Evolutionary conservation across 2,797 vertebrate species (phyloP).

Genomic region (Sebastes diploproa): DNA sequence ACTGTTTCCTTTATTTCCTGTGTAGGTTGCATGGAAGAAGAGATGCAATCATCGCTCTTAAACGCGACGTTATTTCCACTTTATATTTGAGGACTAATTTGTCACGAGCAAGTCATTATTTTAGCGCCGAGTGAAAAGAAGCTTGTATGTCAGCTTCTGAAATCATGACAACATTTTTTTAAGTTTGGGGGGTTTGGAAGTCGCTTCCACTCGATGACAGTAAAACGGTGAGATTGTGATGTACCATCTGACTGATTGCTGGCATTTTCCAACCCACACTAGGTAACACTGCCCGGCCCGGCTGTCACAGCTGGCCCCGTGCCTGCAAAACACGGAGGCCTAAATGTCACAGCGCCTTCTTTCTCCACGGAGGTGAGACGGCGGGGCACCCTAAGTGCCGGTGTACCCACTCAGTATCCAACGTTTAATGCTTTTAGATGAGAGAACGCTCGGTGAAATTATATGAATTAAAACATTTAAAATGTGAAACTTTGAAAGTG

Average conservation of each 20-base stretch:
- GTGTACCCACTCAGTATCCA: conserved; percentile 58
- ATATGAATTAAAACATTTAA: conserved; percentile 65
- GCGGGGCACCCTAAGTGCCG: conserved; percentile 75
- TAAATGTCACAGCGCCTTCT: conserved; percentile 85
- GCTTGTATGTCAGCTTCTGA: not conserved
- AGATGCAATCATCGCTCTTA: conserved; percentile 10
- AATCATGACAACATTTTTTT: conserved; percentile 38
- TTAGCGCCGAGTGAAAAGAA: not conserved
- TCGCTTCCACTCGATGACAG: conserved; percentile 57
- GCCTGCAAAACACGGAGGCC: conserved; percentile 62
- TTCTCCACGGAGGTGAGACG: conserved; percentile 80
- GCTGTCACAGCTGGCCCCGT: conserved; percentile 54
- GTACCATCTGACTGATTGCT: conserved; percentile 59
- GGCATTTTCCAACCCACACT: conserved; percentile 68
- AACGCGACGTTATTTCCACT: conserved; percentile 20
- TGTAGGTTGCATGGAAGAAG: conserved; percentile 26
- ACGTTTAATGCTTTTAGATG: conserved; percentile 55
- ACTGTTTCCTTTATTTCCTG: conserved; percentile 46
- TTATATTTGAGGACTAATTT: conserved; percentile 6
- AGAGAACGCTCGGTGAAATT: conserved; percentile 45
- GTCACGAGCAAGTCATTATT: not conserved
- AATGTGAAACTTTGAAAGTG: conserved; percentile 39
- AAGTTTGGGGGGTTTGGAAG: conserved; percentile 12
- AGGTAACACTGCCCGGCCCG: conserved; percentile 17
- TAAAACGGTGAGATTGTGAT: conserved; percentile 52